A percentile compares a stretch with the other conserved stretches of the same genome.
These are phyloP conservation scores for Muraenolepis orangiensis DNA, from an alignment of 2,797 vertebrate species.

Conservation along the genomic window DNA sequence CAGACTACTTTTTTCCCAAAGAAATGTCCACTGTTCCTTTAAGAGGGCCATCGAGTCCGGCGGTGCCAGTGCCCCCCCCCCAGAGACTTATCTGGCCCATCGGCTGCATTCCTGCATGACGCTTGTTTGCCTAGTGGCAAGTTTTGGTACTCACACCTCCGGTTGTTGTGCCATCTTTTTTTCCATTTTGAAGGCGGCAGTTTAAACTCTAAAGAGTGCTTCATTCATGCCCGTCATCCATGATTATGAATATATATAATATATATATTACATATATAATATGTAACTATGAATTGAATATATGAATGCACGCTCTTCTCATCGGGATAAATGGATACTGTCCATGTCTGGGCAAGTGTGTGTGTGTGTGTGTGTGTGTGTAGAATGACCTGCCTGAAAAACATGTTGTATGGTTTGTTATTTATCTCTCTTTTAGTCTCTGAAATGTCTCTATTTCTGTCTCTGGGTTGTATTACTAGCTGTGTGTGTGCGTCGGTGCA, in stretches of 20 bases:
- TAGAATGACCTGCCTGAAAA: not conserved
- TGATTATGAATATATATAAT: too few species aligned
- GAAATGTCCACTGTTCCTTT: too few species aligned
- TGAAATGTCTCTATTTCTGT: not conserved
- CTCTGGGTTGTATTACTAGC: not conserved
- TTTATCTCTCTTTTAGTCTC: not conserved
- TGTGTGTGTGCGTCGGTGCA: not conserved
- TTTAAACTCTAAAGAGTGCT: too few species aligned
- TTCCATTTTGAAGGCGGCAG: too few species aligned
- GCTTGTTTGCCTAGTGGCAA: not conserved
- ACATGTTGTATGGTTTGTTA: too few species aligned
- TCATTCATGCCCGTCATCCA: too few species aligned
- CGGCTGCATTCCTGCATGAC: not conserved
- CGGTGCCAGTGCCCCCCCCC: not conserved
- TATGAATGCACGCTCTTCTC: not conserved
- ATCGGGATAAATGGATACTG: not conserved
- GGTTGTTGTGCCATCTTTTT: not conserved
- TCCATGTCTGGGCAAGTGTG: not conserved
- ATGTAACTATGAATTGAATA: not conserved
- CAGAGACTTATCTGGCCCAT: not conserved
- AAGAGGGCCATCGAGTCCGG: too few species aligned
- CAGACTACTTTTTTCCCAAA: too few species aligned
- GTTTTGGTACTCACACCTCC: not conserved
- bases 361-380: too few species aligned
- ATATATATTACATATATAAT: too few species aligned